These are phyloP conservation scores for Morone saxatilis DNA, from an alignment of 2,113 vertebrate genomes.

Conservation along the genomic window DNA sequence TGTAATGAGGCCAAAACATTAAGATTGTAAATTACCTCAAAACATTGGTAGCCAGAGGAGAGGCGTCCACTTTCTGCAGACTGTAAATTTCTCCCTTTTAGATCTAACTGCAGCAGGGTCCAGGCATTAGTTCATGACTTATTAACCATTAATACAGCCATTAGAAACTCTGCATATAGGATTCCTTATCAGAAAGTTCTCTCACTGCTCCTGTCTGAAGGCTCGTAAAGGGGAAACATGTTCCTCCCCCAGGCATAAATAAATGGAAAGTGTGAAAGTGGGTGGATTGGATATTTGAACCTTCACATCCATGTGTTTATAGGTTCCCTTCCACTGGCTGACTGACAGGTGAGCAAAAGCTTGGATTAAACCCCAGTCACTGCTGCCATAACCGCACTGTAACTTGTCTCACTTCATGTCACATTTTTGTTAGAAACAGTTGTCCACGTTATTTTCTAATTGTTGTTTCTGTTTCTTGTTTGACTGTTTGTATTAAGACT, in stretches of 20 bases:
- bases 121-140: background rate
- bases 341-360: background rate
- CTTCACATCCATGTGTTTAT: background rate
- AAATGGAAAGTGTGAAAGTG: background rate
- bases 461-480: conserved; percentile 14
- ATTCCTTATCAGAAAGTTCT: conserved; percentile 22
- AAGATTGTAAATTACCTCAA: background rate
- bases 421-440: background rate
- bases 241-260: background rate
- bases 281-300: background rate
- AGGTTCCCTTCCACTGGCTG: background rate
- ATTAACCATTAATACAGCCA: background rate
- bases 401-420: conserved; percentile 19
- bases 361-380: conserved; percentile 23
- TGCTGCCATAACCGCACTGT: conserved; percentile 30
- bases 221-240: background rate
- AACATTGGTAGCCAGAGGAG: background rate
- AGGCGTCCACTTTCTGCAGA: background rate
- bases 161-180: conserved; percentile 22
- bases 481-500: background rate
- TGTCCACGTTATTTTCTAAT: conserved; percentile 12
- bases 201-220: conserved; percentile 1
- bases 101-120: background rate
- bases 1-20: background rate
- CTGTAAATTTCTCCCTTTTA: background rate